Conservation (phyloP, 2,888 invertebrate genomes). For the Thereva nobilitata region DNA sequence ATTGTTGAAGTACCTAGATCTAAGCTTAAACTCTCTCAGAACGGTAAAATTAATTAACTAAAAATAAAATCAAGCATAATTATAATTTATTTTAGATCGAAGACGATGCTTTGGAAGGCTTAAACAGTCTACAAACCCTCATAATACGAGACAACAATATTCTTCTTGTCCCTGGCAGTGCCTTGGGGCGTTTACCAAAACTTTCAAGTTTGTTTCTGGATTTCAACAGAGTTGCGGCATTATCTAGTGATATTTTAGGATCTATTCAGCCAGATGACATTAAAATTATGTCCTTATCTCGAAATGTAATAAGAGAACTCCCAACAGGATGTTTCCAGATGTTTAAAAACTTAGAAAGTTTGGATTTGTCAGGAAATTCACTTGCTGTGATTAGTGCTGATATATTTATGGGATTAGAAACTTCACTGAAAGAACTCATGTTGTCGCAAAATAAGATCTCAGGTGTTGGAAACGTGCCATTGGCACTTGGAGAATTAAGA, state of each 20-base stretch:
- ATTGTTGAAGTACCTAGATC: conserved; percentile 73
- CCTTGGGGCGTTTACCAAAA: conserved; percentile 76
- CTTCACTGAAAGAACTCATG: conserved; percentile 71
- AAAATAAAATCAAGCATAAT: conserved; percentile 7
- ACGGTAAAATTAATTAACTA: conserved; percentile 66
- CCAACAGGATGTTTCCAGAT: conserved; percentile 79
- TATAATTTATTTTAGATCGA: conserved; percentile 69
- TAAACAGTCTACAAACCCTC: conserved; percentile 74
- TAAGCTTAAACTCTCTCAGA: conserved; percentile 83
- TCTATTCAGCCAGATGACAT: conserved; percentile 71
- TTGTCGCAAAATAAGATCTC: conserved; percentile 75
- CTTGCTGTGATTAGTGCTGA: conserved; percentile 71
- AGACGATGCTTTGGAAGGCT: conserved; percentile 83
- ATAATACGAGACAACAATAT: conserved; percentile 87
- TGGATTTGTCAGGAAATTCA: conserved; percentile 82
- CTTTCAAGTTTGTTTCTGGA: conserved; percentile 76
- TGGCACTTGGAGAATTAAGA: conserved; percentile 68
- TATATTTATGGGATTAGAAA: conserved; percentile 76
- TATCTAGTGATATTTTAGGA: conserved; percentile 77
- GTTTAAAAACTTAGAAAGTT: conserved; percentile 69
- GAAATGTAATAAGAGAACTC: conserved; percentile 85
- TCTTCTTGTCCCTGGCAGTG: conserved; percentile 80
- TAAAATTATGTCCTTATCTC: conserved; percentile 73
- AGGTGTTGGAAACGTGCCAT: conserved; percentile 66
- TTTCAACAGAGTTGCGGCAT: conserved; percentile 83